Evolutionary conservation across 2,113 vertebrate species (phyloP), one percentile per base, ranked within the genome.

Genomic region (Garra rufa): DNA sequence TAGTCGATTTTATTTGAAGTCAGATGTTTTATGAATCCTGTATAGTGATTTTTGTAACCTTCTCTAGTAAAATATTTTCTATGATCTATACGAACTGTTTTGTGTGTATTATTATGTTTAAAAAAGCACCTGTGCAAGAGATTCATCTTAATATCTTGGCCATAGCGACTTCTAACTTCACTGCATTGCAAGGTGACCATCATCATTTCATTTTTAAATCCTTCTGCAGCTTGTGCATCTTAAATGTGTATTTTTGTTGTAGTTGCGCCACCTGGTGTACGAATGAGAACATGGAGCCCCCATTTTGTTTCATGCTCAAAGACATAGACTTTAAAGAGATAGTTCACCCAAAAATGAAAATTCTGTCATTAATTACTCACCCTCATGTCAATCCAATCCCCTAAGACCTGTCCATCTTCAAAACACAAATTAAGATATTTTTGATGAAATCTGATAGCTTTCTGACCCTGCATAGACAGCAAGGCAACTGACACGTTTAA

Each of bases 41-140:
- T 97, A 97, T 97, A 93, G 97, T 98, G 94, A 96, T 97, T 97
- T 99, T 99, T 99, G 97, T 99, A 98, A 97, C 96, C 96, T 97
- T 97, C 97, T 97, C 96, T 97, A 98, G 97, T 98, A 97, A 98
- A 94, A 97, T 98, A 97, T 98, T 99, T 99, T 99, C 96, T 98
- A 97, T 97, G 96, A 96, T 97, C 96, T 96, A 96, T 96, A 96
- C 95, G 92, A 95, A 93, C 95, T 96, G 94, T 93, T 92, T 97
- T 95, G 95, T 75, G 28, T 67, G 55, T 48, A 67, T 74, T 83
- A 14, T 73, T 46, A 1, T 65, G 3, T 34, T 30, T 6, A 17
- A 63, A 71, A 3, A 41, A 79, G 19, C 9, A 10, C 4, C 11
- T 73, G 69, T 73, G 43, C 43, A 46, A 46, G 43, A 73, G 6